Evolutionary conservation across 37 sponge, comb jelly and placozoan species (phyloP).

Genomic region (Spongilla lacustris): DNA sequence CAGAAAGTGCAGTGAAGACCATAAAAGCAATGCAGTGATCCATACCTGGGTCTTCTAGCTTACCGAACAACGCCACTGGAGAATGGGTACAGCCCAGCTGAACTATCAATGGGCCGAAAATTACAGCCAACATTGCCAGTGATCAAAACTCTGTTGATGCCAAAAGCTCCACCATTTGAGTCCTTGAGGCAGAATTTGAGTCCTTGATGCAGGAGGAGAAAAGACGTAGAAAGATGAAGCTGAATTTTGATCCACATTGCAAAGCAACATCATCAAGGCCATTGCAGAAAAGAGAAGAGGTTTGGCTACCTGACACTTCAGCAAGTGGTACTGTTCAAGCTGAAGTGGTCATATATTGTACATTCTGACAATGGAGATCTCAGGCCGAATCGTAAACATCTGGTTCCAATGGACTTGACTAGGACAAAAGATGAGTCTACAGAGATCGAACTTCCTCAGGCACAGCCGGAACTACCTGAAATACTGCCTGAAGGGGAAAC

Average conservation of each 20-base stretch:
- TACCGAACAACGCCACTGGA: constrained; percentile 46
- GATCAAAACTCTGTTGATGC: not conserved
- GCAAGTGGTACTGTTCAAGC: constrained; percentile 20
- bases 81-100: constrained; percentile 49
- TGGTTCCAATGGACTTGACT: too few relatives aligned
- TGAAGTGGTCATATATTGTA: constrained; percentile 26
- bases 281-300: constrained; percentile 4
- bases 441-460: too few relatives aligned
- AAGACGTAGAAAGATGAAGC: not conserved
- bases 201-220: not conserved
- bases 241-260: constrained; percentile 12
- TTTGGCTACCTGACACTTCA: constrained; percentile 23
- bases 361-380: not conserved
- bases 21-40: constrained; percentile 27
- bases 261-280: not conserved
- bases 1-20: constrained; percentile 45
- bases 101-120: constrained; percentile 46
- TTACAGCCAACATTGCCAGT: constrained; percentile 24
- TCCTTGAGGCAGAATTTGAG: not conserved
- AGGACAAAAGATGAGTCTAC: too few relatives aligned
- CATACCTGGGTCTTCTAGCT: constrained; percentile 19
- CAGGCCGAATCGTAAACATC: too few relatives aligned
- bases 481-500: too few relatives aligned
- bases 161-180: constrained; percentile 21
- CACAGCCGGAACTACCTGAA: too few relatives aligned